Conservation (phyloP, 1,140 invertebrate genomes). For the Drosophila nigrodunni region DNA sequence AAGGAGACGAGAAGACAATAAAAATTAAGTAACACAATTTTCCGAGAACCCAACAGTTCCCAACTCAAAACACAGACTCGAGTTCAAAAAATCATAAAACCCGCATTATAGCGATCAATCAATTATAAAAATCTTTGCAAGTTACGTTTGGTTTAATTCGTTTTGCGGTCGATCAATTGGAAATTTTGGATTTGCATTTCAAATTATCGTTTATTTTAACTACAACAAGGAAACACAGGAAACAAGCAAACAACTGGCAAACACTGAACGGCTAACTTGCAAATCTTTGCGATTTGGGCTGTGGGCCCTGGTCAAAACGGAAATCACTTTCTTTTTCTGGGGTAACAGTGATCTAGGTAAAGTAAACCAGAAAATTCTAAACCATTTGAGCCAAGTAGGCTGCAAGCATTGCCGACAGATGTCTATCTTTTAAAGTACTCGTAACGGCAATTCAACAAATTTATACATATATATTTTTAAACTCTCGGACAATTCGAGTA, state of each 20-base stretch:
- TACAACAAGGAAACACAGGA: not conserved
- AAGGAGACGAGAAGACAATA: slow-evolving; percentile 12
- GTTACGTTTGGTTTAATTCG: slow-evolving; percentile 21
- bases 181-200: slow-evolving; percentile 45
- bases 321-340: too few species aligned
- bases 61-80: slow-evolving; percentile 34
- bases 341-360: not conserved
- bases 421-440: slow-evolving; percentile 42
- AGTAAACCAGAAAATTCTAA: not conserved
- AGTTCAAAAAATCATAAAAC: slow-evolving; percentile 32
- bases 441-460: slow-evolving; percentile 36
- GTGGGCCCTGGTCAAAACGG: not conserved
- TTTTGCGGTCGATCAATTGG: slow-evolving; percentile 18
- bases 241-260: not conserved
- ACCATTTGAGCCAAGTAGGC: slow-evolving; percentile 24
- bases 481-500: slow-evolving; percentile 37
- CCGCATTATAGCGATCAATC: slow-evolving; percentile 34
- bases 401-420: slow-evolving; percentile 41
- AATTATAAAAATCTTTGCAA: slow-evolving; percentile 29
- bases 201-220: slow-evolving; percentile 46
- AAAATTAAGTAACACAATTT: slow-evolving; percentile 29
- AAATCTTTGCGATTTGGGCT: not conserved
- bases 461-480: slow-evolving; percentile 59
- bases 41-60: slow-evolving; percentile 32
- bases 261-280: not conserved